Evolutionary conservation across 2,113 vertebrate species (phyloP).

Genomic region (Perca fluviatilis): DNA sequence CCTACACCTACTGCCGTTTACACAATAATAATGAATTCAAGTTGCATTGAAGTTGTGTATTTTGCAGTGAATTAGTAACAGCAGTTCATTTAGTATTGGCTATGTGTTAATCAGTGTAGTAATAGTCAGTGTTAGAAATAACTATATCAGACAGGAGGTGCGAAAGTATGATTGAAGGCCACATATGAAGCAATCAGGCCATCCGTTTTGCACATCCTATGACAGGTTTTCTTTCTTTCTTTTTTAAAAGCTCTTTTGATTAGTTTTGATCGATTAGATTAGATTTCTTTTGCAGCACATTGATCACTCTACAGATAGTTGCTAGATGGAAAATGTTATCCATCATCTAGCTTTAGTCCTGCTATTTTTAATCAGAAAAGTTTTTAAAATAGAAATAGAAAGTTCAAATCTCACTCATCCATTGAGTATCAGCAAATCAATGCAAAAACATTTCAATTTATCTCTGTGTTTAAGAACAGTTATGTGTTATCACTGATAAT

Average conservation of each 20-base stretch:
- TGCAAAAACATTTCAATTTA: constrained; percentile 28
- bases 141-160: not conserved
- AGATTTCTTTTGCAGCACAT: not conserved
- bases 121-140: not conserved
- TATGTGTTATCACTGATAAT: constrained; percentile 30
- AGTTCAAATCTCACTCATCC: constrained; percentile 5
- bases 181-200: not conserved
- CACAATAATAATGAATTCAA: not conserved
- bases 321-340: not conserved
- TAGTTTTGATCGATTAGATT: not conserved
- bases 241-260: not conserved
- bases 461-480: constrained; percentile 37
- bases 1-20: not conserved
- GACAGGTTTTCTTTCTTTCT: not conserved
- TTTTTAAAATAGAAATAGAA: constrained; percentile 20
- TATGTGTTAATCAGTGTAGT: not conserved
- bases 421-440: constrained; percentile 32
- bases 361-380: constrained; percentile 36
- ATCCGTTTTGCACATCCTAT: not conserved
- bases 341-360: not conserved
- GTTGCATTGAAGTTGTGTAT: not conserved
- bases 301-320: not conserved
- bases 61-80: not conserved
- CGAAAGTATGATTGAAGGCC: not conserved
- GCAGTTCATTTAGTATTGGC: not conserved